phyloP scores from a whole-genome alignment of 2,797 vertebrate species.

The Stomatorhinus walkeri region DNA sequence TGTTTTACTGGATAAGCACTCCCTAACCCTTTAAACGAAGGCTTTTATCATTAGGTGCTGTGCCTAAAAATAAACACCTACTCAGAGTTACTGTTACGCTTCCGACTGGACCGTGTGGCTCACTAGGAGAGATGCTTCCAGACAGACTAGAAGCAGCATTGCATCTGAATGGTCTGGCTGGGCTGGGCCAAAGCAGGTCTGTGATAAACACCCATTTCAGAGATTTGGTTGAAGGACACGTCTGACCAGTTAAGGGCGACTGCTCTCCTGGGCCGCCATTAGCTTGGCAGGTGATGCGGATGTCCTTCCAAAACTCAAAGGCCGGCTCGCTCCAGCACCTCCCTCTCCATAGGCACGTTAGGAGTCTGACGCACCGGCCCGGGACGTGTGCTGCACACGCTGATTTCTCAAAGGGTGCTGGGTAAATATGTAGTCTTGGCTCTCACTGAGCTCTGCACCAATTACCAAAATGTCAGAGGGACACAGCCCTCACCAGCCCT shows the following conservation, averaged over 20 bases:
- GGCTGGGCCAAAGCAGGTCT: neutral
- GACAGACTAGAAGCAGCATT: neutral
- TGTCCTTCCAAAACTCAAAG: slow-evolving; percentile 19
- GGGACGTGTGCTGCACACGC: neutral
- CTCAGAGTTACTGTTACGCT: neutral
- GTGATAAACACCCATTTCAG: neutral
- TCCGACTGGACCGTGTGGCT: neutral
- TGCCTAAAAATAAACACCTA: neutral
- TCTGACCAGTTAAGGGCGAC: neutral
- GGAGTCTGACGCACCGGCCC: neutral
- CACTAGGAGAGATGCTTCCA: neutral
- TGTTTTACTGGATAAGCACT: neutral
- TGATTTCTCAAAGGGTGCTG: neutral
- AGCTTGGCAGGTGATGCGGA: slow-evolving; percentile 2
- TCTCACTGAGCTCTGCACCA: neutral
- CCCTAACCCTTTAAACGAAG: neutral
- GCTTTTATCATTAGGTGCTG: neutral
- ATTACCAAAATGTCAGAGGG: neutral
- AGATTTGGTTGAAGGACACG: slow-evolving; percentile 10
- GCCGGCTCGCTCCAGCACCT: neutral
- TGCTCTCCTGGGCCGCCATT: neutral
- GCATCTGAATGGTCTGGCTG: neutral
- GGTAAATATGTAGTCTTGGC: neutral
- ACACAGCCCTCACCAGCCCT: neutral
- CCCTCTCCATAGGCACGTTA: neutral